Percentiles rank a stretch among this genome's conserved stretches.
phyloP scores from a whole-genome alignment of 2,113 vertebrate genomes.

The Urocynchramus pylzowi region DNA sequence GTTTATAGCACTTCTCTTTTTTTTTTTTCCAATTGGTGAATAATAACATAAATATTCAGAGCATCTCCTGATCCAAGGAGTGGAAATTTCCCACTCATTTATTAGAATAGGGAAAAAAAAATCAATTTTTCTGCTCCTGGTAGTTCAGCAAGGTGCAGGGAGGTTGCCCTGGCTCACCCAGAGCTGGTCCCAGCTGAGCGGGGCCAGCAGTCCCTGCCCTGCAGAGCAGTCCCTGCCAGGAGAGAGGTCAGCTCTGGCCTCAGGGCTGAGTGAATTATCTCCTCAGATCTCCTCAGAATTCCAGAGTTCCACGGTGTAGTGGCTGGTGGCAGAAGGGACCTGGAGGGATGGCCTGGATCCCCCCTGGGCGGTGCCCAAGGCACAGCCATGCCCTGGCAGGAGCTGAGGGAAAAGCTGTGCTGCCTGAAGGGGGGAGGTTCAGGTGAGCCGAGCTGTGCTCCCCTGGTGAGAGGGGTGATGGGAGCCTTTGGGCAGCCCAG shows the following conservation, averaged over 20 bases:
- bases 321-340: background rate
- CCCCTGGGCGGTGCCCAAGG: accelerated
- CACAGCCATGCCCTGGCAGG: accelerated
- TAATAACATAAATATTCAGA: slow-evolving; percentile 11
- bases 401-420: background rate
- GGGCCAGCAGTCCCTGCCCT: background rate
- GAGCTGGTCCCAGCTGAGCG: accelerated
- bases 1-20: background rate
- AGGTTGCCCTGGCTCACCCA: background rate
- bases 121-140: background rate
- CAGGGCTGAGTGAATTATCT: no score
- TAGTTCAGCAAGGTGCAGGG: background rate
- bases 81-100: background rate
- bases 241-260: background rate
- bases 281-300: background rate
- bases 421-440: background rate
- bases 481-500: background rate
- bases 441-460: background rate
- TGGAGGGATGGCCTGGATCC: background rate
- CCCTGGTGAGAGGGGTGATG: background rate
- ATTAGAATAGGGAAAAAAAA: background rate
- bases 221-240: background rate
- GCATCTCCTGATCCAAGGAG: background rate
- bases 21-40: background rate
- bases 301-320: accelerated